Conservation (phyloP, 2,888 invertebrate species). For the Lasioglossum calceatum region DNA sequence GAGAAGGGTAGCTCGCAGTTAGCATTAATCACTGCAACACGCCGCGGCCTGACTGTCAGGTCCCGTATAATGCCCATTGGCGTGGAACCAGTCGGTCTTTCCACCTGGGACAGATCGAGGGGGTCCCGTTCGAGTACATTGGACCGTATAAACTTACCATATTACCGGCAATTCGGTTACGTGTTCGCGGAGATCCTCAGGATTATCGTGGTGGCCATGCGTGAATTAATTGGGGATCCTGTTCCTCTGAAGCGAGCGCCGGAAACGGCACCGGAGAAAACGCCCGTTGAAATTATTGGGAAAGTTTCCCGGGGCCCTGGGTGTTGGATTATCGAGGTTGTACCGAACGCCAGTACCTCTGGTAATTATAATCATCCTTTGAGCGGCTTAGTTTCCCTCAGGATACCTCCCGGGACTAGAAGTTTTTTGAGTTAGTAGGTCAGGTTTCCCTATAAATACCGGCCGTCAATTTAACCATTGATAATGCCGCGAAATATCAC, state of each 20-base stretch:
- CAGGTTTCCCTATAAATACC: neutral
- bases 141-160: constrained; percentile 67
- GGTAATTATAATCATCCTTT: constrained; percentile 8
- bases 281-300: constrained; percentile 14
- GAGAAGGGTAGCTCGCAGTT: constrained; percentile 80
- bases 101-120: constrained; percentile 70
- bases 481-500: neutral
- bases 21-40: constrained; percentile 84
- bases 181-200: constrained; percentile 52
- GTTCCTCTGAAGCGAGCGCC: constrained; percentile 12
- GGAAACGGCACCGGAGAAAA: constrained; percentile 3
- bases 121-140: constrained; percentile 68
- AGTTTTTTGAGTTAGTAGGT: constrained; percentile 11
- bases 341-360: neutral
- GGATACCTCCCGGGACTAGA: neutral
- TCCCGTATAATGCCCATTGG: constrained; percentile 80
- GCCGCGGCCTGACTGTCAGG: constrained; percentile 79
- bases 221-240: constrained; percentile 49
- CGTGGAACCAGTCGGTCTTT: constrained; percentile 70
- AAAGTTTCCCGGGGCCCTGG: constrained; percentile 4
- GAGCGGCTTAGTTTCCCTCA: constrained; percentile 10
- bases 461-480: neutral
- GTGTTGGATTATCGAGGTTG: constrained; percentile 12
- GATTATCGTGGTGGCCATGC: constrained; percentile 52
- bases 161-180: constrained; percentile 61